Conservation (phyloP, 2,113 vertebrate genomes). For the Atlantisia rogersi region DNA sequence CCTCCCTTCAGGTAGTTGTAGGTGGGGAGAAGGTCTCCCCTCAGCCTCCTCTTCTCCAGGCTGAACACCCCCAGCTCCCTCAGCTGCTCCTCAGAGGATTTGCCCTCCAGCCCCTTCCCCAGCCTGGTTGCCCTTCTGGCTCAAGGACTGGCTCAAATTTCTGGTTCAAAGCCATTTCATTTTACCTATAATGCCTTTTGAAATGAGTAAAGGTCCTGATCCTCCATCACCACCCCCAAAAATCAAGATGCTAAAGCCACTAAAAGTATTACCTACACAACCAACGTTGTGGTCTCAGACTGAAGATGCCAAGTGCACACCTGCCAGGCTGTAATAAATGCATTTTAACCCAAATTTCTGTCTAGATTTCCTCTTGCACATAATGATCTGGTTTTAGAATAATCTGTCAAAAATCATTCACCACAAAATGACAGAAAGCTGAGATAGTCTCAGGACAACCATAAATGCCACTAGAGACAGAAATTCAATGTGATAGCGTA, state of each 20-base stretch:
- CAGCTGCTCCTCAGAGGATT: no score
- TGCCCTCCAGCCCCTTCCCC: no score
- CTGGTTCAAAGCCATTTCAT: not conserved
- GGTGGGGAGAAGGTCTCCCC: no score
- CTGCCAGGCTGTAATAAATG: not conserved
- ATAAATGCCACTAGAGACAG: not conserved
- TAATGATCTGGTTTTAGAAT: not conserved
- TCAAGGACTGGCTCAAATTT: no score
- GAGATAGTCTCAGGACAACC: not conserved
- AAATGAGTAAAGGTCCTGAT: not conserved
- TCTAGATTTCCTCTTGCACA: not conserved
- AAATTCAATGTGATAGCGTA: not conserved
- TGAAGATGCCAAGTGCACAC: not conserved
- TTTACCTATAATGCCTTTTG: not conserved
- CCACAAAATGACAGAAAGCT: not conserved
- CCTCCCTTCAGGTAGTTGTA: no score
- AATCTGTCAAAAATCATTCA: not conserved
- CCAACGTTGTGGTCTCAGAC: not conserved
- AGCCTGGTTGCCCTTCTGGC: no score
- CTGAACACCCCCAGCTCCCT: no score
- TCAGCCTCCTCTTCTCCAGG: no score
- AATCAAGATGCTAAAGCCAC: not conserved
- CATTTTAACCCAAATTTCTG: not conserved
- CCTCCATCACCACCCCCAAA: not conserved
- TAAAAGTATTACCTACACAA: not conserved